phyloP scores from a whole-genome alignment of 2,113 vertebrate genomes.

The Pachyramphus minor region DNA sequence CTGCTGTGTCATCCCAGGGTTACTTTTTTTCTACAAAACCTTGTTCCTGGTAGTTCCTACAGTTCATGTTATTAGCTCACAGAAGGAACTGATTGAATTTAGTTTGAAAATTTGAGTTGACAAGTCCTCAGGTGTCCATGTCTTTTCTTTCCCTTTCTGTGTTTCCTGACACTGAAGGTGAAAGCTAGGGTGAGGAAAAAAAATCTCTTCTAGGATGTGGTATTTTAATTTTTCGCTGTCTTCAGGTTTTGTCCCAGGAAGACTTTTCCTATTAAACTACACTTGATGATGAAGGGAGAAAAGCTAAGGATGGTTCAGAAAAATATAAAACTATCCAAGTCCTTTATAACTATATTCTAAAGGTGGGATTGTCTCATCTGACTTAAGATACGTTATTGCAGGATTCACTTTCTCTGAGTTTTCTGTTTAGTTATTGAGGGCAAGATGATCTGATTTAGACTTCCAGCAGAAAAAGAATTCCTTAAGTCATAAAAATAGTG shows the following conservation, averaged over 20 bases:
- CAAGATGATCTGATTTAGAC: background rate
- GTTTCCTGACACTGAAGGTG: background rate
- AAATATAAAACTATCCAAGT: background rate
- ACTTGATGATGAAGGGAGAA: background rate
- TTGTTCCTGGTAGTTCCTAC: background rate
- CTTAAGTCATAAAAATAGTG: background rate
- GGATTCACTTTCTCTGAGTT: background rate
- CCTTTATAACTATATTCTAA: background rate
- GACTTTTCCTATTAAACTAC: background rate
- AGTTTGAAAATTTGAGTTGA: constrained; percentile 9
- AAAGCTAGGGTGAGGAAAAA: background rate
- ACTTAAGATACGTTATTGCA: background rate
- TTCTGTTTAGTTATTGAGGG: background rate
- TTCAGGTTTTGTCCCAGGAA: background rate
- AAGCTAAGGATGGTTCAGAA: background rate
- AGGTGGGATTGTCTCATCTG: background rate
- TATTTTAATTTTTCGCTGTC: background rate
- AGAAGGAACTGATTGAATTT: constrained; percentile 4
- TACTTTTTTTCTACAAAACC: background rate
- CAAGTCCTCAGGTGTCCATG: background rate
- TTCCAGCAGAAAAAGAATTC: background rate
- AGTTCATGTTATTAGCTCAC: constrained; percentile 16
- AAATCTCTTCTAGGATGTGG: background rate
- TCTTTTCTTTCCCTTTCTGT: background rate
- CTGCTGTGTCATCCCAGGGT: background rate